Evolutionary conservation across 2,797 vertebrate genomes (phyloP).

Genomic region (Lycodopsis pacificus): DNA sequence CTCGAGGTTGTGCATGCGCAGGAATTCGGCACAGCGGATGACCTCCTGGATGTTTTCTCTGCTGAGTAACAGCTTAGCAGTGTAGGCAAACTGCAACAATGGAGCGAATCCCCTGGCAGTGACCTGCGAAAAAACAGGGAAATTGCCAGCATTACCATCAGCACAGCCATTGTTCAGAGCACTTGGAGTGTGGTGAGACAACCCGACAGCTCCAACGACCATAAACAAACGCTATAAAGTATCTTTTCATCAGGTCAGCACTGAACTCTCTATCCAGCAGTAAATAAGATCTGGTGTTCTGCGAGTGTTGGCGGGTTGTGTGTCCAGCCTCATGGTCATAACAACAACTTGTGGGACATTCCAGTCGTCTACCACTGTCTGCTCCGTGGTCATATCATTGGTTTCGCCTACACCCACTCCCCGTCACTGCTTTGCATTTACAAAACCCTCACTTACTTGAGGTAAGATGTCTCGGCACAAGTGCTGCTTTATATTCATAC

Average conservation of each 20-base stretch:
- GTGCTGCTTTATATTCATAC: constrained; percentile 10
- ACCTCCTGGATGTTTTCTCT: constrained; percentile 99
- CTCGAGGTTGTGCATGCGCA: constrained; percentile 99
- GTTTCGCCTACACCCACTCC: constrained; percentile 26
- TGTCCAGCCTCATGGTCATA: constrained; percentile 48
- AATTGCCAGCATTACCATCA: constrained; percentile 88
- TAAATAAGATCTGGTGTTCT: constrained; percentile 63
- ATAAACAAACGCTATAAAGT: constrained; percentile 83
- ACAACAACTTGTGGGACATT: constrained; percentile 65
- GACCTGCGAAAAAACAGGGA: constrained; percentile 93
- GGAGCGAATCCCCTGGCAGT: constrained; percentile 98
- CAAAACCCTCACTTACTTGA: constrained; percentile 11
- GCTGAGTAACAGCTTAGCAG: constrained; percentile 99
- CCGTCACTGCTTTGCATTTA: constrained; percentile 18
- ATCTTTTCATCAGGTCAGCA: constrained; percentile 81
- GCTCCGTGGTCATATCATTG: constrained; percentile 31
- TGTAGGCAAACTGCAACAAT: constrained; percentile 99
- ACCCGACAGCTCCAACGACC: constrained; percentile 81
- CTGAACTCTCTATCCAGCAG: constrained; percentile 54
- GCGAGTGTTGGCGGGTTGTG: constrained; percentile 38
- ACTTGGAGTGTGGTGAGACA: constrained; percentile 82
- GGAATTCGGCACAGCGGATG: constrained; percentile 97
- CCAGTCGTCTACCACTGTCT: constrained; percentile 56
- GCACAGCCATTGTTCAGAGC: constrained; percentile 82
- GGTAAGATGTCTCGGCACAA: constrained; percentile 12